Evolutionary conservation across 2,888 invertebrate genomes (phyloP).

Genomic region (Chironomus riparius): DNA sequence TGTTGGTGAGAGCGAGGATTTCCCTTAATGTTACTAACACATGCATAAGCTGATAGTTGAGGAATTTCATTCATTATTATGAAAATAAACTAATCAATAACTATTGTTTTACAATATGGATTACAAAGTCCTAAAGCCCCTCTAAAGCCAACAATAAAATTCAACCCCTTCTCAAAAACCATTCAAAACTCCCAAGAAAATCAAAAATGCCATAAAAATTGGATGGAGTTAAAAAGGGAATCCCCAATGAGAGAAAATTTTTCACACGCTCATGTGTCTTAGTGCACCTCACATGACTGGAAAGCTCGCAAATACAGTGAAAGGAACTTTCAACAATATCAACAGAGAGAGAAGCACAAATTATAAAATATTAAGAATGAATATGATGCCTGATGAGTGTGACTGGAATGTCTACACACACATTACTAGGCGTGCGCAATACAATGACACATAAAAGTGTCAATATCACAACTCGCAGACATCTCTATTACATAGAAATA

Average conservation of each 20-base stretch:
- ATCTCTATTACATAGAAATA: neutral
- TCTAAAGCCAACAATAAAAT: too few species aligned
- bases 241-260: neutral
- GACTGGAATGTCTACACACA: neutral
- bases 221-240: neutral
- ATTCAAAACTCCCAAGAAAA: too few species aligned
- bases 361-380: constrained; percentile 14
- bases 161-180: too few species aligned
- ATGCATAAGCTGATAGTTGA: too few species aligned
- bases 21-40: too few species aligned
- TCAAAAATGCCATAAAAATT: neutral
- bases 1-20: too few species aligned
- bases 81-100: too few species aligned
- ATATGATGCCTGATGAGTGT: neutral
- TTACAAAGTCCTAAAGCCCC: too few species aligned
- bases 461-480: neutral
- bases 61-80: too few species aligned
- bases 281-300: neutral
- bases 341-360: constrained; percentile 3
- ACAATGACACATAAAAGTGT: neutral
- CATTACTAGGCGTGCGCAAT: constrained; percentile 26
- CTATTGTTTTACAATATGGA: too few species aligned
- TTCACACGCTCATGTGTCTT: neutral
- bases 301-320: neutral
- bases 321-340: neutral